Conservation (phyloP, 2,113 vertebrate species). For the Brachyhypopomus gauderio region DNA sequence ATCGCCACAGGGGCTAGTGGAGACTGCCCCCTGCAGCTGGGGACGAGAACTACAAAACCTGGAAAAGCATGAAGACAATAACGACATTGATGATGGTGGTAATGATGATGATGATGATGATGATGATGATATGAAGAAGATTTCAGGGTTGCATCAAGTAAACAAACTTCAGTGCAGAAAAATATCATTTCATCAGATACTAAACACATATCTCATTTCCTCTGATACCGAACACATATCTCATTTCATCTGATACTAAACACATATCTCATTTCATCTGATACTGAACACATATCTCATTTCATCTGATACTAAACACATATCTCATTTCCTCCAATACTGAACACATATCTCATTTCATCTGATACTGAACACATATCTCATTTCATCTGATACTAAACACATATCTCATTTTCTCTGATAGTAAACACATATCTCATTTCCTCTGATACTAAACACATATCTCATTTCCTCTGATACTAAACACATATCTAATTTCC, state of each 20-base stretch:
- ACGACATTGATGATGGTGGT: background rate
- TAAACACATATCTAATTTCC: too few species aligned
- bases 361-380: too few species aligned
- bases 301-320: constrained; percentile 6
- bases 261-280: too few species aligned
- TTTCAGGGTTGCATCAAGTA: background rate
- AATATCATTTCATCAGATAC: background rate
- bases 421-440: too few species aligned
- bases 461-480: background rate
- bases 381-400: too few species aligned
- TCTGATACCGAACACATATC: constrained; percentile 3
- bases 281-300: background rate
- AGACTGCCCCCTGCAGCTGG: too few species aligned
- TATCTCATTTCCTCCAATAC: too few species aligned
- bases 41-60: too few species aligned
- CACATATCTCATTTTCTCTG: background rate
- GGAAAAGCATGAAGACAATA: too few species aligned
- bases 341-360: background rate
- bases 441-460: too few species aligned
- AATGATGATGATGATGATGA: background rate
- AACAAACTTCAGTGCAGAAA: background rate
- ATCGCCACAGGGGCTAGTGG: too few species aligned
- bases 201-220: background rate
- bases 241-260: constrained; percentile 1
- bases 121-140: background rate